Percentiles rank a stretch among this genome's conserved stretches.
These are phyloP conservation scores for Kuschelorhynchus macadamiae DNA, from an alignment of 2,888 invertebrate species.

Conservation along the genomic window DNA sequence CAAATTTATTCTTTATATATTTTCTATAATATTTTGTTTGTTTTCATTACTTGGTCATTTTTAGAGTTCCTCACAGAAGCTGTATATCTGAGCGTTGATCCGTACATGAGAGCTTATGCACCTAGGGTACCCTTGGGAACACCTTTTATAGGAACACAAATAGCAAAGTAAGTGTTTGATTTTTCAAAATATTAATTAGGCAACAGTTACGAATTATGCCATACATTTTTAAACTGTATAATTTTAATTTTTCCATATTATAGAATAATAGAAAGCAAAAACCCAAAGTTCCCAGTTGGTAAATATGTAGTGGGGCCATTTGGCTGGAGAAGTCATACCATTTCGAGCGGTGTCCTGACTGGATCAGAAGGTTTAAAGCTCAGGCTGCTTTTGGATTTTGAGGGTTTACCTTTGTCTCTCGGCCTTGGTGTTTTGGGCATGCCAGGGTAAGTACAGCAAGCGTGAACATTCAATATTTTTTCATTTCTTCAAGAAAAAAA, in stretches of 20 bases:
- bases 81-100: conserved; percentile 80
- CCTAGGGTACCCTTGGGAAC: conserved; percentile 66
- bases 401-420: conserved; percentile 74
- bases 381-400: conserved; percentile 72
- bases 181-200: too few relatives aligned
- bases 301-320: conserved; percentile 72
- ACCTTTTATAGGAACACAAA: conserved; percentile 80
- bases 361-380: too few relatives aligned
- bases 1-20: too few relatives aligned
- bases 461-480: too few relatives aligned
- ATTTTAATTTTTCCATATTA: not conserved
- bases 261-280: conserved; percentile 79
- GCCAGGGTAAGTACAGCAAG: too few relatives aligned
- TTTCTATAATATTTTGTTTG: too few relatives aligned
- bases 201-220: too few relatives aligned
- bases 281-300: conserved; percentile 76
- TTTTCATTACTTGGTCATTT: too few relatives aligned
- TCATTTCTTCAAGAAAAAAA: too few relatives aligned
- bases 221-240: not conserved
- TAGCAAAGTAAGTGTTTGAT: conserved; percentile 79
- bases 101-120: conserved; percentile 77
- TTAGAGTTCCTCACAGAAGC: conserved; percentile 78
- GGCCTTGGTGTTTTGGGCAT: conserved; percentile 77
- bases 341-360: conserved; percentile 67
- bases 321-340: conserved; percentile 79